phyloP scores from a whole-genome alignment of 2,888 invertebrate species.

The Hyposoter didymator region DNA sequence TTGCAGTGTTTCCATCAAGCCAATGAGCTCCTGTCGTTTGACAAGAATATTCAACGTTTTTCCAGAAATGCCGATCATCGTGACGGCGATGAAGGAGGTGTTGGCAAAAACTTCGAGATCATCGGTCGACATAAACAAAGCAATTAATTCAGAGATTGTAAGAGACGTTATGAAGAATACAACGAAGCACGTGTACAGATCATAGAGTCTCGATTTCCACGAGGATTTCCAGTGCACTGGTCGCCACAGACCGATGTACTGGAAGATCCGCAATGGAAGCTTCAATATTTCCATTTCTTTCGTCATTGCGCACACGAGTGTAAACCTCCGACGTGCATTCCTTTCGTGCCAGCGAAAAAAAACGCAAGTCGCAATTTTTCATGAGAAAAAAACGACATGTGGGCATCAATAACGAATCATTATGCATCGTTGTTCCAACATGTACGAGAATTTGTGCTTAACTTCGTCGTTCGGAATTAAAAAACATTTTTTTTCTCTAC shows the following conservation, averaged over 20 bases:
- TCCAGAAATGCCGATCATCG: constrained; percentile 51
- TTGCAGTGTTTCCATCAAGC: constrained; percentile 38
- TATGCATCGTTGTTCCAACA: background rate
- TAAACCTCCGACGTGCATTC: background rate
- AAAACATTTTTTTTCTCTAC: background rate
- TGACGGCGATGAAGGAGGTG: constrained; percentile 67
- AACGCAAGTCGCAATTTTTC: background rate
- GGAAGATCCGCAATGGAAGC: constrained; percentile 31
- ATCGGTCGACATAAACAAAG: constrained; percentile 18
- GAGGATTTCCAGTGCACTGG: constrained; percentile 59
- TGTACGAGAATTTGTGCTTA: background rate
- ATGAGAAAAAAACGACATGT: background rate
- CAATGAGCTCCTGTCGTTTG: constrained; percentile 49
- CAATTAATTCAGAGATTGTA: constrained; percentile 51
- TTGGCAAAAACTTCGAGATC: constrained; percentile 62
- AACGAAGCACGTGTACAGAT: constrained; percentile 56
- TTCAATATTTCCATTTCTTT: constrained; percentile 28
- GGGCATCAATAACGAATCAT: background rate
- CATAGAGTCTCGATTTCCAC: constrained; percentile 60
- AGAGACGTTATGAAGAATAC: constrained; percentile 38
- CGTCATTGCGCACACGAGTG: background rate
- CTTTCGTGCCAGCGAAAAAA: background rate
- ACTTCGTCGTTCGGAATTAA: background rate
- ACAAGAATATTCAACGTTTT: constrained; percentile 65
- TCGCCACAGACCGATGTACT: constrained; percentile 66